These are phyloP conservation scores for Xiphophorus maculatus DNA, from an alignment of 2,113 vertebrate genomes.

Conservation along the genomic window DNA sequence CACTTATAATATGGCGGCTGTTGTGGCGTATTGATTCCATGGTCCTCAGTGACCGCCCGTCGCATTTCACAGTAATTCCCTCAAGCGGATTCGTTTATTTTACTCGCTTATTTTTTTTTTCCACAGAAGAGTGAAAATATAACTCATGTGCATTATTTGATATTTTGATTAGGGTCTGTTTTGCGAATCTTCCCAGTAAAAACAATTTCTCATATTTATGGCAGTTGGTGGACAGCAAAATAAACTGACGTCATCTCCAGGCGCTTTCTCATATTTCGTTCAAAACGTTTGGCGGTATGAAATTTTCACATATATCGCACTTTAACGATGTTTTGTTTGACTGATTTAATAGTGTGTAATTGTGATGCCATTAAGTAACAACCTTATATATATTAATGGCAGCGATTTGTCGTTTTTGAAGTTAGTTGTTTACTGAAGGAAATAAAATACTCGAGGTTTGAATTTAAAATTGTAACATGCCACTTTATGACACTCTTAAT, in stretches of 20 bases:
- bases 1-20: not conserved
- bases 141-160: not conserved
- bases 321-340: not conserved
- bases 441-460: not conserved
- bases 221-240: constrained; percentile 25
- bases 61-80: not conserved
- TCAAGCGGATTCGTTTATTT: not conserved
- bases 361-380: not conserved
- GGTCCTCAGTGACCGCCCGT: not conserved
- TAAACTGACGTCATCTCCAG: constrained; percentile 41
- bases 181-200: not conserved
- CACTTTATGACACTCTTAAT: not conserved
- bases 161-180: not conserved
- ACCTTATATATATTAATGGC: not conserved
- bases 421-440: not conserved
- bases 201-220: not conserved
- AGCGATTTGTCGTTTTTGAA: not conserved
- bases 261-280: constrained; percentile 15
- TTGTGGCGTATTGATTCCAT: not conserved
- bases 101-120: not conserved
- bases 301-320: not conserved
- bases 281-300: constrained; percentile 60
- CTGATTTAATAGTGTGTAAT: not conserved
- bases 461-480: not conserved
- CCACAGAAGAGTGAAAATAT: not conserved